Base-by-base conservation (phyloP, 2,797 vertebrate genomes). In the Phyllotis vaccarum region DNA sequence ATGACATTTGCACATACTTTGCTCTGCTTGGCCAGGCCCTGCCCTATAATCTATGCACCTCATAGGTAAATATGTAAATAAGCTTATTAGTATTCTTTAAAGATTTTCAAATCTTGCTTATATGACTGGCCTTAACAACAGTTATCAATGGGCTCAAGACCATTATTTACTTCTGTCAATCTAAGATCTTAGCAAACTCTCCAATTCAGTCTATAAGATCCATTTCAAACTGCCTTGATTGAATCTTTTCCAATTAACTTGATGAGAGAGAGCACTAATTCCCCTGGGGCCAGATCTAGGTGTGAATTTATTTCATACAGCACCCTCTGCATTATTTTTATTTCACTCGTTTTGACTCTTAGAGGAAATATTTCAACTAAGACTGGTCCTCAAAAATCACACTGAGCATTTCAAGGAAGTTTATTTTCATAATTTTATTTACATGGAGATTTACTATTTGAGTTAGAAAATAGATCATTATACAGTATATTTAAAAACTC, bases 51-150 rank as follows among this genome's bases (percentile, higher is more conserved):
- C 3, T 43, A 6, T 27, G 31, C 3, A 27, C 0, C n/a, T n/a
- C n/a, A n/a, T n/a, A n/a, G n/a, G n/a, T n/a, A n/a, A n/a, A n/a
- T n/a, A n/a, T n/a, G n/a, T n/a, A n/a, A n/a, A n/a, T n/a, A n/a
- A n/a, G n/a, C n/a, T n/a, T 90, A 16, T 64, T 91, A 40, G 3
- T 19, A 29, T 13, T 93, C 90, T 64, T n/a, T 52, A 8, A 40
- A 86, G 54, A 74, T 70, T 96, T 88, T 90, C n/a, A 86, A 43
- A 19, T 85, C 72, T 95, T 72, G 22, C 4, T 12, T 54, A 10
- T 81, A 43, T 88, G 1, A 13, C 43, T 83, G 27, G 24, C 14
- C 37, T 90, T 56, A 27, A n/a, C 90, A 22, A 43, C 22, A 52
- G 29, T 24, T 43, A 27, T 82, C 72, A 80, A 37, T 60, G 49